Evolutionary conservation across 2,113 vertebrate genomes (phyloP).

Genomic region (Pluvialis apricaria): DNA sequence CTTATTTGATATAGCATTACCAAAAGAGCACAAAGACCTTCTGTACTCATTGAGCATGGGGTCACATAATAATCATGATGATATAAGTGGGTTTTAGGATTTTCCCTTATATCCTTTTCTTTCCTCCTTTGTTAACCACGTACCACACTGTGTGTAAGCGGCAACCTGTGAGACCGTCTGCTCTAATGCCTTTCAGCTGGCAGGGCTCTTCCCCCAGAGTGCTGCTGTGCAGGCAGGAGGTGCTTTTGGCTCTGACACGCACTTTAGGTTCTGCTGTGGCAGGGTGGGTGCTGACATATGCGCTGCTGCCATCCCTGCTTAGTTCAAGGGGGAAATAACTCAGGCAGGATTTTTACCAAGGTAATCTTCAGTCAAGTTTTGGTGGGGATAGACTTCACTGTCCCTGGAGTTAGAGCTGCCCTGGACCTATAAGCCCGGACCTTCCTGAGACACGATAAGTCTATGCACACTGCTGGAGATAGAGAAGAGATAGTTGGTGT

Average conservation of each 20-base stretch:
- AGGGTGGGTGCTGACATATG: neutral
- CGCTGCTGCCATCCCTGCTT: neutral
- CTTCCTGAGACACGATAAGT: neutral
- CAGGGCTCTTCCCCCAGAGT: neutral
- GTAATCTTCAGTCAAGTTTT: neutral
- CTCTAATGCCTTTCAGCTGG: neutral
- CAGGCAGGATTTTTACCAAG: neutral
- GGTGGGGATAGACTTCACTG: neutral
- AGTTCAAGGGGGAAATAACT: neutral
- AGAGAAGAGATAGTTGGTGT: neutral
- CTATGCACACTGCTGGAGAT: neutral
- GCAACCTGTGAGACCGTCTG: neutral
- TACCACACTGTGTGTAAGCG: rapidly evolving
- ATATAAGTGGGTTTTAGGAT: neutral
- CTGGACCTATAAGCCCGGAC: neutral
- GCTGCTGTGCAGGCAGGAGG: neutral
- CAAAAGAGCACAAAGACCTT: neutral
- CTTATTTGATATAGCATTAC: neutral
- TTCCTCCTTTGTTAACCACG: neutral
- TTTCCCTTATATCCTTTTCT: neutral
- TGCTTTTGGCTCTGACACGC: neutral
- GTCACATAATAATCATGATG: neutral
- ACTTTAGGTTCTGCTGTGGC: neutral
- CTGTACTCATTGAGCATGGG: neutral
- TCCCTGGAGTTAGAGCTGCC: neutral